phyloP scores from a whole-genome alignment of 1,140 invertebrate genomes.

The Conus betulinus region DNA sequence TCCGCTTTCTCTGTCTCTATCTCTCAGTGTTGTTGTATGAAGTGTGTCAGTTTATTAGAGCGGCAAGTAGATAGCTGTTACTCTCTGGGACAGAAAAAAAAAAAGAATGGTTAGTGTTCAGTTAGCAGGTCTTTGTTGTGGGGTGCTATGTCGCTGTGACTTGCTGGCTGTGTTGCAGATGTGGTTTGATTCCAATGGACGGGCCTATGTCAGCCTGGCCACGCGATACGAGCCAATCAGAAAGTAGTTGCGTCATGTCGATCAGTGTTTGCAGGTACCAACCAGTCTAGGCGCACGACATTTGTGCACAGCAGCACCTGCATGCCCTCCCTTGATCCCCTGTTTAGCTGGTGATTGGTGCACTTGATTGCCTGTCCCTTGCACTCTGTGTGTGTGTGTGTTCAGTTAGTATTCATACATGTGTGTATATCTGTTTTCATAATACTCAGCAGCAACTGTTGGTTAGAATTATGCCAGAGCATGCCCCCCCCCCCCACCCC shows the following conservation, averaged over 20 bases:
- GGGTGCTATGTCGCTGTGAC: neutral
- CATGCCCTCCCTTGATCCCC: neutral
- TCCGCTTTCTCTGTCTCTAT: too few relatives aligned
- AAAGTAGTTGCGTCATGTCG: constrained; percentile 22
- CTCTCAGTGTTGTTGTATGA: too few relatives aligned
- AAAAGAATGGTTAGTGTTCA: neutral
- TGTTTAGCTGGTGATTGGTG: neutral
- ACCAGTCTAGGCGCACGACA: neutral
- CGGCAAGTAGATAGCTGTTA: too few relatives aligned
- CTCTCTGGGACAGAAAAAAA: neutral
- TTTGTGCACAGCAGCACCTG: neutral
- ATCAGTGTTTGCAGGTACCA: constrained; percentile 8
- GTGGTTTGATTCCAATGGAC: constrained; percentile 68
- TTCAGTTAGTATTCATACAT: too few relatives aligned
- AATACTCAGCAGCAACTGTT: too few relatives aligned
- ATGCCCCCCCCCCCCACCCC: too few relatives aligned
- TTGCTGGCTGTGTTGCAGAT: constrained; percentile 6
- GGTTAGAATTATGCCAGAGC: too few relatives aligned
- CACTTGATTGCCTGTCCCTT: too few relatives aligned
- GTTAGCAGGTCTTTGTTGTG: neutral
- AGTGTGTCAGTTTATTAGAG: too few relatives aligned
- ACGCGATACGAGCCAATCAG: constrained; percentile 61
- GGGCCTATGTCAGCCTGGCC: constrained; percentile 70
- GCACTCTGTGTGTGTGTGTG: neutral
- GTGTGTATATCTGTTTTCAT: too few relatives aligned